phyloP scores from a whole-genome alignment of 1,140 invertebrate genomes.

The Drosophila arawakana region DNA sequence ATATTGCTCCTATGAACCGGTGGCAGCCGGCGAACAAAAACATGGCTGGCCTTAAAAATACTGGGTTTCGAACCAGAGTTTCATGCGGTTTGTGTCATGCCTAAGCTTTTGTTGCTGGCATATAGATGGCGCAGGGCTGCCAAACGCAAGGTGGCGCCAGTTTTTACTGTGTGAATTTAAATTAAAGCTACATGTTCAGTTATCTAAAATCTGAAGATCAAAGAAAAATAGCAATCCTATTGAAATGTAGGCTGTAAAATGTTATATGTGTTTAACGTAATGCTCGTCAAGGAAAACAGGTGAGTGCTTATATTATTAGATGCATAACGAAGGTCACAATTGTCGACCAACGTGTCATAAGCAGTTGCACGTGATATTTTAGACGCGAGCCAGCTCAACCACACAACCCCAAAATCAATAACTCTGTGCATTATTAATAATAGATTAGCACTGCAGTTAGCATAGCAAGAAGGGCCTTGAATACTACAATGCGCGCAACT shows the following conservation, averaged over 20 bases:
- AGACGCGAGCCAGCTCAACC: constrained; percentile 32
- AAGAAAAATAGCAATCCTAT: too few species aligned
- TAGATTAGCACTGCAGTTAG: constrained; percentile 26
- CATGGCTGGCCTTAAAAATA: too few species aligned
- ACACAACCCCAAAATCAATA: constrained; percentile 31
- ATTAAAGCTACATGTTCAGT: not conserved
- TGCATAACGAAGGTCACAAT: constrained; percentile 12
- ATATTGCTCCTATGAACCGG: too few species aligned
- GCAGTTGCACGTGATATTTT: constrained; percentile 47
- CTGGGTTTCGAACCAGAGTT: too few species aligned
- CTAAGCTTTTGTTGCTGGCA: not conserved
- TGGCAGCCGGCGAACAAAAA: too few species aligned
- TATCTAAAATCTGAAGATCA: not conserved
- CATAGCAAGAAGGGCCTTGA: constrained; percentile 29
- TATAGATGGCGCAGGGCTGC: not conserved
- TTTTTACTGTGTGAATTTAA: not conserved
- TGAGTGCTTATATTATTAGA: not conserved
- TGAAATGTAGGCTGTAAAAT: too few species aligned
- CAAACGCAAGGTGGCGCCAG: constrained; percentile 9
- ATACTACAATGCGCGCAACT: constrained; percentile 19
- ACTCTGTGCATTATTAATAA: constrained; percentile 29
- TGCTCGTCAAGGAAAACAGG: too few species aligned
- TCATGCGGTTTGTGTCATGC: constrained; percentile 1
- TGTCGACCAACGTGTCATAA: constrained; percentile 20
- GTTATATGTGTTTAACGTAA: too few species aligned